phyloP scores from a whole-genome alignment of 2,888 invertebrate genomes.

The Omphaloscelis lunosa region DNA sequence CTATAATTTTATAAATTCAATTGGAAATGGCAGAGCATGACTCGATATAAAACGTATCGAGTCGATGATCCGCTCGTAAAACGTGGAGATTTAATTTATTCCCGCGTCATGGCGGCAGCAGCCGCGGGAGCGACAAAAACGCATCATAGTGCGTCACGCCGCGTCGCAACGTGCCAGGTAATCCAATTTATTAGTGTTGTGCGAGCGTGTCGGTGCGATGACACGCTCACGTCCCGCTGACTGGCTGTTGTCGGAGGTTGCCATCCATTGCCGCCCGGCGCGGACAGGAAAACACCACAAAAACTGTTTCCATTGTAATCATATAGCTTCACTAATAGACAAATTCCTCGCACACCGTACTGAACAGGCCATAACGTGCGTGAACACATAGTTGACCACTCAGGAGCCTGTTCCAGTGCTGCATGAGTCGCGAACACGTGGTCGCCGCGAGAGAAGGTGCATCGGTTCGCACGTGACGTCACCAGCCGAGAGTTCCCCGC shows the following conservation, averaged over 20 bases:
- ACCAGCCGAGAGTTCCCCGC: neutral
- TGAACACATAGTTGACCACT: neutral
- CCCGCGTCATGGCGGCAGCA: conserved; percentile 53
- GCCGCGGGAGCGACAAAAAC: conserved; percentile 55
- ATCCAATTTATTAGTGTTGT: conserved; percentile 76
- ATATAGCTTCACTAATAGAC: conserved; percentile 62
- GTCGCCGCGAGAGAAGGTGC: neutral
- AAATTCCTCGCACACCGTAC: conserved; percentile 46
- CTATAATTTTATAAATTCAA: conserved; percentile 76
- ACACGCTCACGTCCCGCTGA: conserved; percentile 38
- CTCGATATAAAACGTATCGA: conserved; percentile 64
- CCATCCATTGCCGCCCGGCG: neutral
- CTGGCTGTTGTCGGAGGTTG: neutral
- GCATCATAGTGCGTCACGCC: conserved; percentile 41
- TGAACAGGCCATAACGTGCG: neutral
- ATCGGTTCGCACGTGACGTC: conserved; percentile 22
- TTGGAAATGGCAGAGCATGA: conserved; percentile 71
- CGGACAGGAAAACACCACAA: conserved; percentile 34
- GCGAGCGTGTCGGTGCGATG: conserved; percentile 68
- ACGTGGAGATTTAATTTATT: conserved; percentile 73
- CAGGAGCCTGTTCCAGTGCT: neutral
- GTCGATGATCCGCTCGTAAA: conserved; percentile 70
- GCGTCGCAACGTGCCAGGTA: conserved; percentile 61
- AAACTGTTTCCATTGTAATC: conserved; percentile 60
- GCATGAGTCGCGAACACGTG: neutral